Conservation (phyloP, 2,113 vertebrate species). For the Isurus oxyrinchus region DNA sequence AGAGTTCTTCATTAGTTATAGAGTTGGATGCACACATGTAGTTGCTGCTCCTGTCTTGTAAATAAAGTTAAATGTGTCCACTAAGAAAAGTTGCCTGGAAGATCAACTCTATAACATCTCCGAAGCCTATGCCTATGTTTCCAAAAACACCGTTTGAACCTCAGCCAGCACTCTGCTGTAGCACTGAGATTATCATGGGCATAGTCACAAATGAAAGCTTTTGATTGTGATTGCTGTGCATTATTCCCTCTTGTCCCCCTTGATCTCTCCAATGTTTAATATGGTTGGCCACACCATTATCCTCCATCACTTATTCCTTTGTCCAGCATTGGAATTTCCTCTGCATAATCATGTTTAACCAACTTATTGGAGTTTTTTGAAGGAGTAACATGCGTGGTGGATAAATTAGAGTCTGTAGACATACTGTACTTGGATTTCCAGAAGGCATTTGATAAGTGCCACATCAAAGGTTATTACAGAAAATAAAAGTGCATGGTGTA, state of each 20-base stretch:
- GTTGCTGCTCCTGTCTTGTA: too few relatives aligned
- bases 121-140: background rate
- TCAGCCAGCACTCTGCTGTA: background rate
- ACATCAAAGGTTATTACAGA: too few relatives aligned
- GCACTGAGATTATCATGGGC: background rate
- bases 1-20: too few relatives aligned
- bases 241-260: background rate
- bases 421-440: too few relatives aligned
- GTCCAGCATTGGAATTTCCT: background rate
- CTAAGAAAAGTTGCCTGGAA: too few relatives aligned
- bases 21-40: too few relatives aligned
- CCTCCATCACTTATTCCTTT: background rate
- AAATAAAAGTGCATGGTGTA: too few relatives aligned
- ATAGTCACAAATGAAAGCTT: background rate
- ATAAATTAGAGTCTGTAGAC: too few relatives aligned
- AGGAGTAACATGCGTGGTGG: too few relatives aligned
- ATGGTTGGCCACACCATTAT: background rate
- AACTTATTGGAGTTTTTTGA: too few relatives aligned
- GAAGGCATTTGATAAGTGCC: too few relatives aligned
- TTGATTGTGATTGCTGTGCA: background rate
- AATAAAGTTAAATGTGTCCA: too few relatives aligned
- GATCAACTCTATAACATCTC: background rate
- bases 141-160: background rate
- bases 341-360: background rate
- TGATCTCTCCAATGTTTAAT: background rate